A percentile compares a stretch with the other conserved stretches of the same genome.
phyloP scores from a whole-genome alignment of 2,113 vertebrate genomes.

The Myrmecobius fasciatus region DNA sequence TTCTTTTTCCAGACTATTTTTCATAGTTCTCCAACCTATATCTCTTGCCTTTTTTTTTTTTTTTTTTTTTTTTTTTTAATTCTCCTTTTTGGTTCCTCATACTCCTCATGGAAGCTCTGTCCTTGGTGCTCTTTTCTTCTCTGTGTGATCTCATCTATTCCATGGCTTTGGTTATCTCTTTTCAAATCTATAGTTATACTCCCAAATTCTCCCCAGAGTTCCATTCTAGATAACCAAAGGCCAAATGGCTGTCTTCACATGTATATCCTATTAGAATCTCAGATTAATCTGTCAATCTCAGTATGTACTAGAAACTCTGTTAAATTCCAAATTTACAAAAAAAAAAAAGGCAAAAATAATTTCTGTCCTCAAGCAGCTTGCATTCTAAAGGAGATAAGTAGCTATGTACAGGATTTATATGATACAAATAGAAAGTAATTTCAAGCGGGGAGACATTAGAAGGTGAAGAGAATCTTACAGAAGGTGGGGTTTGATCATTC shows the following conservation, averaged over 20 bases:
- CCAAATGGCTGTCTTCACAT: background rate
- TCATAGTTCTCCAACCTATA: background rate
- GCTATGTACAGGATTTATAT: background rate
- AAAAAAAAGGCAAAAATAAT: background rate
- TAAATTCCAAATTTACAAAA: background rate
- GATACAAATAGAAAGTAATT: background rate
- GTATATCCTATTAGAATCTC: background rate
- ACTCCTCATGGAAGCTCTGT: background rate
- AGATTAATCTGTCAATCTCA: background rate
- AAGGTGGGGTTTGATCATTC: background rate
- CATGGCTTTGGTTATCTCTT: background rate
- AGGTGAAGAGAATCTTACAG: background rate
- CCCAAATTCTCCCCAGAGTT: background rate
- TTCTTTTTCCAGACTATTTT: background rate
- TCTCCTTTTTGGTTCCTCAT: background rate
- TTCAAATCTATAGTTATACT: background rate
- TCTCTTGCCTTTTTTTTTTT: background rate
- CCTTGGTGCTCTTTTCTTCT: background rate
- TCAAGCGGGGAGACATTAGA: background rate
- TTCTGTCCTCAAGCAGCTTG: background rate
- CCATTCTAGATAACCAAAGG: background rate
- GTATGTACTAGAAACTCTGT: background rate
- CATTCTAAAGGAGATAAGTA: background rate
- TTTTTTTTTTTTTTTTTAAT: no score
- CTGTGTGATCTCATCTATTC: background rate